Evolutionary conservation across 2,888 invertebrate species (phyloP), one percentile per base, ranked within the genome.

Genomic region (Cartodere bifasciata): DNA sequence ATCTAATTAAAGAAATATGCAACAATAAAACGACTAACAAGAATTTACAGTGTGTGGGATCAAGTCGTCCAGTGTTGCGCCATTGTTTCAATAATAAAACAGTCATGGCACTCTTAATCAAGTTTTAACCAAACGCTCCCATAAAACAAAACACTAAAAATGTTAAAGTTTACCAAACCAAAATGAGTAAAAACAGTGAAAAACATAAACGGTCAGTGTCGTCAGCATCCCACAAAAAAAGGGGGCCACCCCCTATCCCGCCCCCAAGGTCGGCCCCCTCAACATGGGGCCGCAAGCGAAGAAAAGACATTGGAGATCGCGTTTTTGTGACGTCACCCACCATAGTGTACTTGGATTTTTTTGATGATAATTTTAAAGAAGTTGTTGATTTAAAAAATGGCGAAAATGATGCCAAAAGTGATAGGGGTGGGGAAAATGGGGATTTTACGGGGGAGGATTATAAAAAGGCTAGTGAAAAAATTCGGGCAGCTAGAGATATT

Each of bases 271-370:
- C 53, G 49, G 62, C 56, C n/a, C 55, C 55, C 32, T 56, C 65
- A 28, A 59, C 62, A 45, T 61, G 63, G 55, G 64, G 64, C 38
- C 57, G 64, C 50, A 66, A 64, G 46, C 64, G 67, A 32, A 62
- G 71, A 44, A 60, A 67, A 50, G 66, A 69, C 50, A 65, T 68
- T 44, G 72, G 70, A 48, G 73, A 72, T 53, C 65, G 65, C 59
- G 72, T 73, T 37, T 68, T 59, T 43, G 62, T 73, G 45, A 63
- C 71, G 11, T 72, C 71, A 13, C 61, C 70, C 23, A 66, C 71
- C 32, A 64, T 54, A 44, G 64, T 72, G 31, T 70, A 68, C 50
- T 56, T 72, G 13, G 50, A 50, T 23, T 50, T 38, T 33, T 35
- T 27, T 12, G 52, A 53, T 28, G 43, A 45, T 13, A 49, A 51